Percentiles rank a stretch among this genome's conserved stretches.
Evolutionary conservation across 2,888 invertebrate genomes (phyloP).

Genomic region (Tetranychus truncatus): DNA sequence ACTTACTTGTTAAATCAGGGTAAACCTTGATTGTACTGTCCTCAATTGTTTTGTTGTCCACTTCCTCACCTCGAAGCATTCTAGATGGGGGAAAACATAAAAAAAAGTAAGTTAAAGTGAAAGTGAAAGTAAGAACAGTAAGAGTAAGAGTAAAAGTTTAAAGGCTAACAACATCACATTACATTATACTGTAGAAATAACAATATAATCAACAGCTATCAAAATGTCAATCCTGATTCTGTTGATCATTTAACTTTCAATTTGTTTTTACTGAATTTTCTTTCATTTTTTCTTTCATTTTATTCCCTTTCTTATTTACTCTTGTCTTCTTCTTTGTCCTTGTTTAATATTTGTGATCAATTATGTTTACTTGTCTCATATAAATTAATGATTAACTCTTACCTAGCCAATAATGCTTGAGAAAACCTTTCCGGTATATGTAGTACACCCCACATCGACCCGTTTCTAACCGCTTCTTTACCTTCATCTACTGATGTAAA

Average conservation of each 20-base stretch:
- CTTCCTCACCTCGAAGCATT: conserved; percentile 22
- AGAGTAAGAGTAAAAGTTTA: too few relatives aligned
- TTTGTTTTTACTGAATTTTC: too few relatives aligned
- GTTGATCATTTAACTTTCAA: too few relatives aligned
- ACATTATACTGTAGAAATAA: too few relatives aligned
- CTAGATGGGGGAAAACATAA: conserved; percentile 6
- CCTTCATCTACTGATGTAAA: conserved; percentile 37
- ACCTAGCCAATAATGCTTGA: conserved; percentile 10
- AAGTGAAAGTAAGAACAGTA: not conserved
- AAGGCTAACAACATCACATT: too few relatives aligned
- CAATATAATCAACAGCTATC: too few relatives aligned
- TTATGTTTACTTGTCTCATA: not conserved
- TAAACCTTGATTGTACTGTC: conserved; percentile 71
- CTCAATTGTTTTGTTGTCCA: conserved; percentile 62
- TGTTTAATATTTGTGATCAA: not conserved
- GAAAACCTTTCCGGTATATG: conserved; percentile 30
- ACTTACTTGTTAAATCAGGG: conserved; percentile 57
- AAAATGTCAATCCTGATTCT: too few relatives aligned
- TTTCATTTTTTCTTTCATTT: too few relatives aligned
- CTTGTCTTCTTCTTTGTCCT: too few relatives aligned
- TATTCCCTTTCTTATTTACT: too few relatives aligned
- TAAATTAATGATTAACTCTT: not conserved
- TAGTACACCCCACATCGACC: conserved; percentile 71
- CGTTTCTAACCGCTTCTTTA: conserved; percentile 49
- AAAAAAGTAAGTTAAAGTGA: not conserved